Conservation (phyloP, 2,797 vertebrate genomes). For the Enteromius unitaeniatus region DNA sequence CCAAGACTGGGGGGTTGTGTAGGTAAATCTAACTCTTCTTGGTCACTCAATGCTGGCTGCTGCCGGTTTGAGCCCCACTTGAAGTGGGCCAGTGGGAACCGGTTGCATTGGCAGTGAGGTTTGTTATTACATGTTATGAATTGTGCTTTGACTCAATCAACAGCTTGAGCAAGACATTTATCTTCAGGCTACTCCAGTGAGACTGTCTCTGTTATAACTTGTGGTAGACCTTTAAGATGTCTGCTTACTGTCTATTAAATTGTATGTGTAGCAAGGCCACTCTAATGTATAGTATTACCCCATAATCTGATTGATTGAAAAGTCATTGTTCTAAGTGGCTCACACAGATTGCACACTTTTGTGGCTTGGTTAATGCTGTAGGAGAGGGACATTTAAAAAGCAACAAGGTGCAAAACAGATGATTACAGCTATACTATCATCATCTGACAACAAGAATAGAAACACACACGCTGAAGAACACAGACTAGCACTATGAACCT, state of each 20-base stretch:
- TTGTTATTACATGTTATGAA: not conserved
- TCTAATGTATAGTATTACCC: not conserved
- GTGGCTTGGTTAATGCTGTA: not conserved
- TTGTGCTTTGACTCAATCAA: not conserved
- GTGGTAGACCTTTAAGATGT: not conserved
- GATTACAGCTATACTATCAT: constrained; percentile 33
- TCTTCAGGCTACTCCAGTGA: not conserved
- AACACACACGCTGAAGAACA: constrained; percentile 58
- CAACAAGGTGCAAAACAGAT: constrained; percentile 34
- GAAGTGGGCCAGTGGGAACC: not conserved
- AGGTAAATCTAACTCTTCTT: not conserved
- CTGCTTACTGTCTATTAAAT: not conserved
- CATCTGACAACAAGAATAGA: constrained; percentile 55
- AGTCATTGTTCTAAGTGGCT: constrained; percentile 16
- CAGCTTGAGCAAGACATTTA: not conserved
- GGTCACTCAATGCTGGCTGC: not conserved
- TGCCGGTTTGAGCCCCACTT: not conserved
- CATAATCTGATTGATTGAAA: not conserved
- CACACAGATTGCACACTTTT: not conserved
- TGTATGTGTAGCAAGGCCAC: not conserved
- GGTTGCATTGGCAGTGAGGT: not conserved
- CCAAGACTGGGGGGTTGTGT: not conserved
- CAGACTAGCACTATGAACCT: constrained; percentile 58
- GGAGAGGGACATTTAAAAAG: constrained; percentile 28
- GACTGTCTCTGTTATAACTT: not conserved